A percentile compares a stretch with the other conserved stretches of the same genome.
phyloP scores from a whole-genome alignment of 1,140 invertebrate genomes.

The Samia ricini region DNA sequence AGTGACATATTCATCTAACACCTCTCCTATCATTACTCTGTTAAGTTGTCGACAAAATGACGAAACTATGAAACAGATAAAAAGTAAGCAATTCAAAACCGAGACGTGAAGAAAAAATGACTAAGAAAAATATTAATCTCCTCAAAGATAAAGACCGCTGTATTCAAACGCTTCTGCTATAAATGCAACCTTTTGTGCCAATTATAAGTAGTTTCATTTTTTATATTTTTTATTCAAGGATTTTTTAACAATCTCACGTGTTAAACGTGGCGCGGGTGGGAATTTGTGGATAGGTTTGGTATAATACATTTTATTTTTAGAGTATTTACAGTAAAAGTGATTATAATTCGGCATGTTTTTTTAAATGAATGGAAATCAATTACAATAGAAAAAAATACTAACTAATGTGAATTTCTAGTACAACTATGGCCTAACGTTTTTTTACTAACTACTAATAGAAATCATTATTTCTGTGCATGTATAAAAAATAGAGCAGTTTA shows the following conservation, averaged over 20 bases:
- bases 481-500: too few species aligned
- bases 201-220: conserved; percentile 59
- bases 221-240: conserved; percentile 35
- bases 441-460: too few species aligned
- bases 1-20: too few species aligned
- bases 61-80: conserved; percentile 60
- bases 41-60: conserved; percentile 9
- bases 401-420: too few species aligned
- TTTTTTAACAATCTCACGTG: conserved; percentile 19
- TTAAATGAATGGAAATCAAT: too few species aligned
- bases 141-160: conserved; percentile 60
- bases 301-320: background rate
- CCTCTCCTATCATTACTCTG: background rate
- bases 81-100: conserved; percentile 52
- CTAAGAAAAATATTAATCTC: conserved; percentile 68
- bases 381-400: too few species aligned
- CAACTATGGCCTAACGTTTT: too few species aligned
- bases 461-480: too few species aligned
- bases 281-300: conserved; percentile 40
- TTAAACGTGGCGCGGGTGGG: conserved; percentile 57
- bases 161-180: conserved; percentile 60
- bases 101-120: conserved; percentile 55
- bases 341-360: too few species aligned
- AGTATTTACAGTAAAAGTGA: too few species aligned
- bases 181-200: conserved; percentile 71